A percentile compares a stretch with the other conserved stretches of the same genome.
These are phyloP conservation scores for Drosophila oshimai DNA, from an alignment of 1,140 invertebrate genomes.

Conservation along the genomic window DNA sequence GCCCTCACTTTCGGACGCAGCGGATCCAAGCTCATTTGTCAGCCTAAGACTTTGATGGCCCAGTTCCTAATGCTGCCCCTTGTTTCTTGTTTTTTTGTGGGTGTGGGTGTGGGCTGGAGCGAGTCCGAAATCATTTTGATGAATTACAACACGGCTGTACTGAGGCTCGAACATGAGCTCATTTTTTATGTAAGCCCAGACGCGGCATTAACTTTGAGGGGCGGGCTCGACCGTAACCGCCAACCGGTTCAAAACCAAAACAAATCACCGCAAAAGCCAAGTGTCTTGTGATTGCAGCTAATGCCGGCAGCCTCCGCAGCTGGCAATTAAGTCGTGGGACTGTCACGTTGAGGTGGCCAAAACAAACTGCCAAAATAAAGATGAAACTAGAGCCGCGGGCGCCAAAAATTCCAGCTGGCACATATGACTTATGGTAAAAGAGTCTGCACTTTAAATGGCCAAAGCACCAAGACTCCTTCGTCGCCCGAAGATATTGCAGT, in stretches of 20 bases:
- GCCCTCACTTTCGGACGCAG: slow-evolving; percentile 21
- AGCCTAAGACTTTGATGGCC: slow-evolving; percentile 39
- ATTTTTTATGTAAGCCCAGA: slow-evolving; percentile 70
- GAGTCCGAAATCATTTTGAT: slow-evolving; percentile 53
- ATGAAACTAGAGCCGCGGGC: slow-evolving; percentile 33
- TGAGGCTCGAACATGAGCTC: slow-evolving; percentile 48
- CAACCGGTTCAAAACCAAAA: slow-evolving; percentile 42
- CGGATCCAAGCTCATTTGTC: slow-evolving; percentile 59
- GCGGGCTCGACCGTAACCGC: slow-evolving; percentile 42
- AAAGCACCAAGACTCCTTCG: neutral
- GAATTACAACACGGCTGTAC: slow-evolving; percentile 51
- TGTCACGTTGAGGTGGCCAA: slow-evolving; percentile 29
- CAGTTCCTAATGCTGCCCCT: slow-evolving; percentile 19
- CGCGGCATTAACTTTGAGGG: slow-evolving; percentile 56
- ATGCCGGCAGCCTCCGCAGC: slow-evolving; percentile 5
- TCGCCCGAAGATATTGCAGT: slow-evolving; percentile 27
- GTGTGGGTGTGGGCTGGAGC: slow-evolving; percentile 6
- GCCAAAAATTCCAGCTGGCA: slow-evolving; percentile 6
- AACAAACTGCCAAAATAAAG: slow-evolving; percentile 34
- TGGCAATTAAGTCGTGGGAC: slow-evolving; percentile 54
- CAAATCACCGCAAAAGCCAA: slow-evolving; percentile 49
- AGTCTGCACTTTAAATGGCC: slow-evolving; percentile 7
- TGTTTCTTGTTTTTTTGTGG: neutral
- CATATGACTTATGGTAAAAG: slow-evolving; percentile 14
- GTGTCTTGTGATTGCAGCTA: slow-evolving; percentile 57